Conservation (phyloP, 2,888 invertebrate species). For the Morinoia aosen region DNA sequence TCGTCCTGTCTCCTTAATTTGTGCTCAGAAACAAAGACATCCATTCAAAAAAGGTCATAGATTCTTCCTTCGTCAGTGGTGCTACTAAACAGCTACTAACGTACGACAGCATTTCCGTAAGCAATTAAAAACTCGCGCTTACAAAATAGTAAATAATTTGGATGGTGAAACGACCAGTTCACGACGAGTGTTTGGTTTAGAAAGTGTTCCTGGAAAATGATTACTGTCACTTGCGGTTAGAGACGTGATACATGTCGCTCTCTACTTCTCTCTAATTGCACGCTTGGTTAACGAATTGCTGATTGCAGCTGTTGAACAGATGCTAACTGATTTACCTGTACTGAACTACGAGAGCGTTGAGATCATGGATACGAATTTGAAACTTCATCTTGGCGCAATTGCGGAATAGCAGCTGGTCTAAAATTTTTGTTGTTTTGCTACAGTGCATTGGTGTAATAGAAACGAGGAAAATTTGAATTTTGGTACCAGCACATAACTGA, state of each 20-base stretch:
- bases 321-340: neutral
- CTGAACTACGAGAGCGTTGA: neutral
- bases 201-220: constrained; percentile 22
- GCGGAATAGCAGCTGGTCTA: neutral
- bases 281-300: neutral
- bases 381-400: neutral
- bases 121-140: neutral
- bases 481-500: too few species aligned
- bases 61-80: neutral
- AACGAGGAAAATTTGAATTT: neutral
- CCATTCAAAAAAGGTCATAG: too few species aligned
- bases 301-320: neutral
- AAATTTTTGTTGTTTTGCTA: neutral
- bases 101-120: neutral
- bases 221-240: neutral
- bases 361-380: neutral
- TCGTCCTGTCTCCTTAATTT: too few species aligned
- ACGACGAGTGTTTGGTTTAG: constrained; percentile 12
- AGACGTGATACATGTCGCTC: neutral
- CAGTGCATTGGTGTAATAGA: neutral
- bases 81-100: neutral
- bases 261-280: neutral
- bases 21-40: too few species aligned
- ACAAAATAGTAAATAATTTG: neutral
- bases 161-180: neutral